Evolutionary conservation across 2,113 vertebrate species (phyloP).

Genomic region (Ornithorhynchus anatinus): DNA sequence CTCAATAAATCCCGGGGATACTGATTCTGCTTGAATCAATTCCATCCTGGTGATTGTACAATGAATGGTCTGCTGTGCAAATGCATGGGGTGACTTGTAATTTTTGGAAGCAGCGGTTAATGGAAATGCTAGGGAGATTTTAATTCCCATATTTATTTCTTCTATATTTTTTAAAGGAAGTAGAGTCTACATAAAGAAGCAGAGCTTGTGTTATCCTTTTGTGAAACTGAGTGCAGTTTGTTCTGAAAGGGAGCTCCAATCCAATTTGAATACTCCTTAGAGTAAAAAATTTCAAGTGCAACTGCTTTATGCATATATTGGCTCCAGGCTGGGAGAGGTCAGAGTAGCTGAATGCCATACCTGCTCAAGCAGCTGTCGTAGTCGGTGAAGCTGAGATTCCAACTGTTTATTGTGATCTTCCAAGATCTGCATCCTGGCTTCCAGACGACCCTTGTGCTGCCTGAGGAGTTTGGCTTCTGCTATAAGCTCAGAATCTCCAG

Average conservation of each 20-base stretch:
- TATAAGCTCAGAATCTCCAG: slow-evolving; percentile 85
- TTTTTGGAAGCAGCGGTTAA: too few species aligned
- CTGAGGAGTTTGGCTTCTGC: slow-evolving; percentile 88
- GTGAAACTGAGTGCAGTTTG: not conserved
- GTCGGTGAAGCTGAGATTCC: slow-evolving; percentile 94
- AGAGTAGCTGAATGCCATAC: slow-evolving; percentile 58
- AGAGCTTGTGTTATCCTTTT: accelerated
- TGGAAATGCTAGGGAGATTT: too few species aligned
- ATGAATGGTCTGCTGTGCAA: too few species aligned
- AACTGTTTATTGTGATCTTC: slow-evolving; percentile 98
- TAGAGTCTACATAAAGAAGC: not conserved
- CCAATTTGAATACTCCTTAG: not conserved
- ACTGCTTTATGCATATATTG: accelerated
- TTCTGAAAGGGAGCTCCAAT: not conserved
- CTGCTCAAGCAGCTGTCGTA: slow-evolving; percentile 94
- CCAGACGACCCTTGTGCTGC: slow-evolving; percentile 94
- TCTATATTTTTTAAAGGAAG: not conserved
- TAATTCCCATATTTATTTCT: too few species aligned
- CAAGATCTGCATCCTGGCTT: slow-evolving; percentile 95
- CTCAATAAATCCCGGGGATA: too few species aligned
- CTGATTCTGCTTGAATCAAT: too few species aligned
- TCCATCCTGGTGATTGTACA: too few species aligned
- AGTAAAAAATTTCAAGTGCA: not conserved
- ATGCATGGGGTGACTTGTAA: too few species aligned
- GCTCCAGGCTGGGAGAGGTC: accelerated